Base-by-base conservation (phyloP, 2,113 vertebrate genomes). In the Boulengeromyrus knoepffleri region DNA sequence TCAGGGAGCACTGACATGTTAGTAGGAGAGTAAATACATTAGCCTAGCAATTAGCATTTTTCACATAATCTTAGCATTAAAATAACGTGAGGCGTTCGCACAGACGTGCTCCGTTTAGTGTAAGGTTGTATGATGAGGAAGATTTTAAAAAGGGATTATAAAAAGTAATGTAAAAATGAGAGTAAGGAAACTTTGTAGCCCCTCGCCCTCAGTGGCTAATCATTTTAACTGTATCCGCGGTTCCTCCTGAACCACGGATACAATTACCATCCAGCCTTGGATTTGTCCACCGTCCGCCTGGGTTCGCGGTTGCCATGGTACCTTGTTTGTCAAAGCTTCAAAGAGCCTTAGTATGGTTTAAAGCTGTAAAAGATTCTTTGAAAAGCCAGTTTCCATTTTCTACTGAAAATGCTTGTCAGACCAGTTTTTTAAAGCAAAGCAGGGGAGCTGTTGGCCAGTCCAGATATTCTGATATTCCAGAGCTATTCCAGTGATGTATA, bases 241-340 rank as follows among this genome's bases (percentile, higher is more conserved):
- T 80, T 74, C 24, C 66, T 90, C 50, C 49, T 88, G 15, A 90
- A 53, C 31, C 15, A 5, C 47, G 47, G 62, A 90, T 90, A 53
- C 46, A 58, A 90, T 90, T 90, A 90, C 90, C 77, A 88, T 90
- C 88, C 77, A 58, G 85, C 52, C 50, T 50, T 85, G 62, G 52
- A 84, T 89, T 86, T 36, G 52, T 92, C 87, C 52, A 90, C 87
- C 85, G 27, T 89, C 85, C 83, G 90, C 91, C 91, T 91, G 1
- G 45, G 91, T 85, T 90, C 89, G 46, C 42, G 47, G 92, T 92
- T 91, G 89, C 92, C 92, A 90, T 91, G 92, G 90, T 91, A 88
- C 91, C 90, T 89, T 92, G 92, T 93, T 93, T 94, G 91, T 91
- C 89, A 89, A 90, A 90, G 91, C 92, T 94, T 90, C 91, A 93